Percentiles rank a stretch among this genome's conserved stretches.
phyloP scores from a whole-genome alignment of 2,113 vertebrate genomes.

The Alaudala cheleensis region DNA sequence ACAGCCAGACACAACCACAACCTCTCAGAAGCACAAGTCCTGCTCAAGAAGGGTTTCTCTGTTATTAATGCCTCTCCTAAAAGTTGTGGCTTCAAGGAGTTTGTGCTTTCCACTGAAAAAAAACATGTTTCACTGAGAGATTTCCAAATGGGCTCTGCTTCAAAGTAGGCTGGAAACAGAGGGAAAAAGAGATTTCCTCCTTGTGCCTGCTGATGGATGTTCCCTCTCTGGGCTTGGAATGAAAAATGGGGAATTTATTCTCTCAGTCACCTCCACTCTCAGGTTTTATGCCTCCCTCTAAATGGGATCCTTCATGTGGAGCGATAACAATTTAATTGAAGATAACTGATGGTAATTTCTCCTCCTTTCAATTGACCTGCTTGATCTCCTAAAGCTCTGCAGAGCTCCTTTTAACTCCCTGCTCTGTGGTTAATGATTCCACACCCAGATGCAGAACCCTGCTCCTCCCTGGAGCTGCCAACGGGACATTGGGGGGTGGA shows the following conservation, averaged over 20 bases:
- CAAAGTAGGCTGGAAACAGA: not conserved
- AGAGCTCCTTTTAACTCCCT: slow-evolving; percentile 52
- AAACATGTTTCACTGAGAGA: not conserved
- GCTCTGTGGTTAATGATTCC: not conserved
- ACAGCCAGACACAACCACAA: not conserved
- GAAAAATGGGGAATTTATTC: slow-evolving; percentile 44
- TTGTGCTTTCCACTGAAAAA: not conserved
- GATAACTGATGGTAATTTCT: slow-evolving; percentile 30
- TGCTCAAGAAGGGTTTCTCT: not conserved
- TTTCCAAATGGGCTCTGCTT: not conserved
- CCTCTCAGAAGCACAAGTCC: not conserved
- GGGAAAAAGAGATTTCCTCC: not conserved
- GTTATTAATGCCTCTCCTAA: not conserved
- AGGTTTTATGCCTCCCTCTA: slow-evolving; percentile 50
- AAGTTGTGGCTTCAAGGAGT: not conserved
- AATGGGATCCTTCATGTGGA: slow-evolving; percentile 52
- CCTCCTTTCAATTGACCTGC: slow-evolving; percentile 44
- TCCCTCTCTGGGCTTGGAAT: not conserved
- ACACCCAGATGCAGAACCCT: not conserved
- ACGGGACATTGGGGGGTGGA: accelerated
- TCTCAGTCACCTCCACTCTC: not conserved
- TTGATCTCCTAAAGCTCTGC: slow-evolving; percentile 25
- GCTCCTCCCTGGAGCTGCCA: not conserved
- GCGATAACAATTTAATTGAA: slow-evolving; percentile 60
- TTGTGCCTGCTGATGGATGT: slow-evolving; percentile 3